Evolutionary conservation across 2,797 vertebrate species (phyloP).

Genomic region (Pitangus sulphuratus): DNA sequence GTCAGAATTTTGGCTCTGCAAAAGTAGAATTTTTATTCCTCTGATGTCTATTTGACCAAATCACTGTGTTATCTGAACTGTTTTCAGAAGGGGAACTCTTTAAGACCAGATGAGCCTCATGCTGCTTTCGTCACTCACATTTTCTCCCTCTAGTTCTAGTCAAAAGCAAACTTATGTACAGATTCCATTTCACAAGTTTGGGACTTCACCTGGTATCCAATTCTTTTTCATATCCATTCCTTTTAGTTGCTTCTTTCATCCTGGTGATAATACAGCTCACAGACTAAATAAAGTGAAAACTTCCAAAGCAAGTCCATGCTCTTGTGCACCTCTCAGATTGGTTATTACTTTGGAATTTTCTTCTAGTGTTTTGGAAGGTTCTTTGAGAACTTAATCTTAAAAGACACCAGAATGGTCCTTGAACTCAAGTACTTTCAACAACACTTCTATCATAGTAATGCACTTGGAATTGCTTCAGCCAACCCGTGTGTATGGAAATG

Average conservation of each 20-base stretch:
- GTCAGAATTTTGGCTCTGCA: slow-evolving; percentile 34
- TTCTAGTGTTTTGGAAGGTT: neutral
- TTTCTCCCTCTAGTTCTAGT: neutral
- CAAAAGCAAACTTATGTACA: neutral
- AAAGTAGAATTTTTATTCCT: slow-evolving; percentile 18
- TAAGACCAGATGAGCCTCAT: neutral
- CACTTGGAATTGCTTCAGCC: neutral
- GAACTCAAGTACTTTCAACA: neutral
- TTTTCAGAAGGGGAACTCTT: neutral
- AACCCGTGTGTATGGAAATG: accelerated
- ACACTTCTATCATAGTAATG: neutral
- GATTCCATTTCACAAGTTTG: neutral
- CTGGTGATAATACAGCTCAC: neutral
- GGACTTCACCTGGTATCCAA: neutral
- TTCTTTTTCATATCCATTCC: neutral
- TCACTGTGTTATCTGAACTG: slow-evolving; percentile 15
- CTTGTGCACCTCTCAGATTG: neutral
- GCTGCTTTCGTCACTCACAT: neutral
- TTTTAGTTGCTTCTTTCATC: neutral
- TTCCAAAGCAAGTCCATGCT: neutral
- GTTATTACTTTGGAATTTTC: neutral
- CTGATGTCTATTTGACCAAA: slow-evolving; percentile 29
- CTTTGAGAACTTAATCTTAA: neutral
- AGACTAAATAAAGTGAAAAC: slow-evolving; percentile 23
- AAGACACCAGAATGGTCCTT: neutral